Evolutionary conservation across 2,113 vertebrate genomes (phyloP).

Genomic region (Chaetorhynchus papuensis): DNA sequence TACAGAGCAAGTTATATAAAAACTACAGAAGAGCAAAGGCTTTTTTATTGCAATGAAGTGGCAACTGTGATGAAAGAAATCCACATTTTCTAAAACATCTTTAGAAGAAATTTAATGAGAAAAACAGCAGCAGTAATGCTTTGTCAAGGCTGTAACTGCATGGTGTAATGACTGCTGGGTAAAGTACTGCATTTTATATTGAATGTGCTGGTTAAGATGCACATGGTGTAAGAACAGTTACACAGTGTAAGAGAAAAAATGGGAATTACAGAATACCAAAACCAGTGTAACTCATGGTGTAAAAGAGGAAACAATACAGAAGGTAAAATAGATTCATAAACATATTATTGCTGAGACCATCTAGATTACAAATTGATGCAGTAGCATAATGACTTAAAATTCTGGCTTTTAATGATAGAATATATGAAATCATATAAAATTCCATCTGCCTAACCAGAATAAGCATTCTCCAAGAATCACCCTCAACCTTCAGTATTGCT

Average conservation of each 20-base stretch:
- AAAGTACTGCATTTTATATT: neutral
- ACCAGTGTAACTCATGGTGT: neutral
- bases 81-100: neutral
- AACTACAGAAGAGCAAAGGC: neutral
- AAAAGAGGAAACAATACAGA: neutral
- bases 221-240: neutral
- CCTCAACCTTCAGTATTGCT: neutral
- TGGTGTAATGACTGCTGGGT: neutral
- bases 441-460: neutral
- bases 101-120: neutral
- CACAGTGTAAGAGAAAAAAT: neutral
- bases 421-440: neutral
- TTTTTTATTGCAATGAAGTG: neutral
- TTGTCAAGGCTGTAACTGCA: neutral
- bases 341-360: neutral
- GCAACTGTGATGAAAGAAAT: neutral
- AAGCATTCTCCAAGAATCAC: neutral
- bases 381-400: neutral
- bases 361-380: neutral
- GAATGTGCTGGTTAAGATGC: neutral
- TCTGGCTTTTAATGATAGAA: neutral
- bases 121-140: neutral
- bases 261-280: neutral
- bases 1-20: neutral
- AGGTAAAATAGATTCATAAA: neutral